Evolutionary conservation across 2,113 vertebrate species (phyloP), one percentile per base, ranked within the genome.

Genomic region (Panthera tigris): DNA sequence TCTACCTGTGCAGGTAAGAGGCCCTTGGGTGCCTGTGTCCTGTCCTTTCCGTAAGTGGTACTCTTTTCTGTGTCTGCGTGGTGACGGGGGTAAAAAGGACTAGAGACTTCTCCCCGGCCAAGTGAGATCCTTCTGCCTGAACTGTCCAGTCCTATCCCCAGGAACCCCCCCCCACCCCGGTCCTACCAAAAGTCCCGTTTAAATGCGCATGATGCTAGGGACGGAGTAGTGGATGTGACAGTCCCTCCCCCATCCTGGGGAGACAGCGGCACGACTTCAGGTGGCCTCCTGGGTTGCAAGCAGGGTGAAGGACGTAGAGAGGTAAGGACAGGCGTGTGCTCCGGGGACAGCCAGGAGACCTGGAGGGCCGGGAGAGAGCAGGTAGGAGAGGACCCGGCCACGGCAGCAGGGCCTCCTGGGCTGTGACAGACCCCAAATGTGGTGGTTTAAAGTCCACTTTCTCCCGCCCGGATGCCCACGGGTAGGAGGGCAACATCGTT

Each of bases 1-100:
- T 99, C 3, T 99, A 99, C 7, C 98, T 99, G 89, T 99, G 99
- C 97, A 99, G 98, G 99, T 99, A 81, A 95, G 98, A 50, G 14
- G 0, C 29, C 41, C 73, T 0, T 1, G 0, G 48, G 73, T 68
- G 12, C 63, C 41, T 1, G 33, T 3, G 11, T 39, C 0, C 1
- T 16, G 78, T 5, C 4, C 10, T 25, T 7, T 4, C 18, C 23
- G 0, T 13, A 15, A 12, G 41, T 9, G 29, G 16, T 2, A 0
- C 19, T 23, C 84, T 8, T 3, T 25, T 25, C 85, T 6, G 5
- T 21, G 7, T 41, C 4, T 1, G 80, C 2, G 5, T n/a, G 41
- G 66, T 0, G 23, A 1, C 1, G 3, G 36, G 7, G 48, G 65
- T 16, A 1, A 15, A 31, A 78, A 14, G 2, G 15, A 15, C 12